Conservation (phyloP, 2,888 invertebrate genomes). For the Latrodectus hesperus region DNA sequence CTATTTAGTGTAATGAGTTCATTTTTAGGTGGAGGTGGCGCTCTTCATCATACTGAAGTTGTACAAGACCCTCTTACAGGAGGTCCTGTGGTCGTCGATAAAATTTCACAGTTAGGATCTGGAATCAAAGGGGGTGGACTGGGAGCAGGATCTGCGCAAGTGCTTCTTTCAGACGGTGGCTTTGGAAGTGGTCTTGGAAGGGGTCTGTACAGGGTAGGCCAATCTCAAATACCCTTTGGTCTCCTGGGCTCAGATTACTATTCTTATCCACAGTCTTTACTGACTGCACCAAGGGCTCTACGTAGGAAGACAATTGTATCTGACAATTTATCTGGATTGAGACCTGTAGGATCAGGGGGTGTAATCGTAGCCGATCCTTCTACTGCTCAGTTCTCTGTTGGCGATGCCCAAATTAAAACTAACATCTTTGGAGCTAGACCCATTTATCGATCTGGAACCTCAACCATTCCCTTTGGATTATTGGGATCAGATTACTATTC, state of each 20-base stretch:
- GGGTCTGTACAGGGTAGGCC: slow-evolving; percentile 29
- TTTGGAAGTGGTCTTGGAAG: slow-evolving; percentile 16
- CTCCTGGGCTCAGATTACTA: slow-evolving; percentile 44
- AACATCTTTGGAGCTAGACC: slow-evolving; percentile 27
- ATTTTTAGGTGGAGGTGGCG: slow-evolving; percentile 29
- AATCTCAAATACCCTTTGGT: slow-evolving; percentile 44
- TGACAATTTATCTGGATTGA: slow-evolving; percentile 40
- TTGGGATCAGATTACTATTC: slow-evolving; percentile 60
- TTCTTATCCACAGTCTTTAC: slow-evolving; percentile 43
- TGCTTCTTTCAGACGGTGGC: slow-evolving; percentile 26
- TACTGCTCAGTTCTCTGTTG: slow-evolving; percentile 45
- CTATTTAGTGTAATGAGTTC: neutral
- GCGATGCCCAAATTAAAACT: slow-evolving; percentile 49
- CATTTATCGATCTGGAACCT: slow-evolving; percentile 40
- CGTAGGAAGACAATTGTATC: slow-evolving; percentile 33
- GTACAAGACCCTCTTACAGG: slow-evolving; percentile 41
- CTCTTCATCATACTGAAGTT: slow-evolving; percentile 46
- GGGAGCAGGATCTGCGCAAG: slow-evolving; percentile 44
- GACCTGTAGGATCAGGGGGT: slow-evolving; percentile 33
- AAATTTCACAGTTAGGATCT: slow-evolving; percentile 11
- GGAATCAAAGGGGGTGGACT: slow-evolving; percentile 36
- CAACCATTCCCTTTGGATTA: slow-evolving; percentile 46
- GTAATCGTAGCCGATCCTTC: slow-evolving; percentile 40
- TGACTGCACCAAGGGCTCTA: slow-evolving; percentile 20
- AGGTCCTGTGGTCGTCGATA: slow-evolving; percentile 26